Base-by-base conservation (phyloP, 2,888 invertebrate species). In the Adelphocoris suturalis region DNA sequence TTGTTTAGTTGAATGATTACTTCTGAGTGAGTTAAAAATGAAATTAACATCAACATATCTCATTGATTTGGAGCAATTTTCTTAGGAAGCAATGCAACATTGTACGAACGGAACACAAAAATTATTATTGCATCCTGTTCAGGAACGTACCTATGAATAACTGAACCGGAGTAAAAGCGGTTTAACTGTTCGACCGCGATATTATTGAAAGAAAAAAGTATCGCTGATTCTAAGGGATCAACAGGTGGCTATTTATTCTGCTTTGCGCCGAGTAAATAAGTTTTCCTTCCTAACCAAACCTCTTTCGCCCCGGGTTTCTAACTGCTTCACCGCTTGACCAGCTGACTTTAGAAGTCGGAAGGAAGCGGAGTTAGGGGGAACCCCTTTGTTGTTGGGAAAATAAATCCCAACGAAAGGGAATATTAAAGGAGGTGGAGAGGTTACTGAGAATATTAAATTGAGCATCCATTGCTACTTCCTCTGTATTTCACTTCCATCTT, bases 211-310 rank as follows among this genome's bases (percentile, higher is more conserved):
- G 13, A 23, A 27, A 68, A 68, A 68, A 68, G 19, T 68, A 68
- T 68, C 68, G 68, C 23, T 68, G 68, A 68, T 68, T 68, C 68
- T 68, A 4, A 37, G 11, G 23, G 68, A 68, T 68, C 68, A 68
- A 68, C 68, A 68, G 68, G 68, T 68, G 68, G 68, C 68, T 68
- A 68, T 68, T 68, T 68, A 68, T 68, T 23, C 68, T 68, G 68
- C 68, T 68, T 68, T 68, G 23, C 68, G 68, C 68, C 68, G 68
- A 68, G 68, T 68, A 68, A 68, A 68, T 68, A 68, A 68, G 68
- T 68, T 68, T 68, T 13, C 68, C 27, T 23, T 68, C 27, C 68
- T 68, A 68, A 68, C 68, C 68, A 68, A 68, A 68, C 68, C 68
- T 68, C 68, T 68, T 68, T 68, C 23, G 19, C 68, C 23, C 19